Evolutionary conservation across 1,140 invertebrate genomes (phyloP), one percentile per base, ranked within the genome.

Genomic region (Drosophila elegans): DNA sequence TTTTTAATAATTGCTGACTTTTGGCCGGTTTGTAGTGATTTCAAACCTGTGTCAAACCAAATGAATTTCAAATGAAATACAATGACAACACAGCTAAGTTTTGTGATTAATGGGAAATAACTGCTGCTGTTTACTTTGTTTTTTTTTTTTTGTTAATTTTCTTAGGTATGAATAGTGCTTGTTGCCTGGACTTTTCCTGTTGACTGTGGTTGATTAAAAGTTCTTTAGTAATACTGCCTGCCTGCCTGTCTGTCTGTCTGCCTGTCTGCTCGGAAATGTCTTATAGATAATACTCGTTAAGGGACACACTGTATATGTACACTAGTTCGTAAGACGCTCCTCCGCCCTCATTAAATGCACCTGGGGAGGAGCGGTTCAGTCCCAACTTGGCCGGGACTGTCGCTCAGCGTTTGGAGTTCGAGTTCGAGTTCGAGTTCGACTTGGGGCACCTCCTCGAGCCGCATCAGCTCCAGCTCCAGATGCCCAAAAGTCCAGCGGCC

Each of bases 211-310:
- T 74, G 71, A 76, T 57, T 82, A 82, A 88, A 88, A 61, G 44
- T 88, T 72, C 34, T 60, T 55, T 81, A 61, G 60, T 85, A 85
- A 85, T 85, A 85, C 82, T 85, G 80, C 82, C 62, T 51, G 77
- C 68, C 82, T 85, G 80, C 82, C 62, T 51, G 77, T 63, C 82
- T 85, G 80, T 78, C 62, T 46, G 77, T 63, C 64, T 72, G 29
- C 1, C 29, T 32, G 29, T 6, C 64, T 66, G 53, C 66, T 45
- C 16, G 53, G 66, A 49, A 57, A 56, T 63, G 63, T 72, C 80
- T 85, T 85, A 85, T 51, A 88, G 78, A 85, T 85, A 88, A 85
- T 88, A 85, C 82, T 85, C 75, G 57, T 82, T 75, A 78, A 85
- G 88, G 82, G 82, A 85, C 82, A 78, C 77, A 67, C 73, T 68